Conservation (phyloP, 2,888 invertebrate species). For the Drosophila stalkeri region DNA sequence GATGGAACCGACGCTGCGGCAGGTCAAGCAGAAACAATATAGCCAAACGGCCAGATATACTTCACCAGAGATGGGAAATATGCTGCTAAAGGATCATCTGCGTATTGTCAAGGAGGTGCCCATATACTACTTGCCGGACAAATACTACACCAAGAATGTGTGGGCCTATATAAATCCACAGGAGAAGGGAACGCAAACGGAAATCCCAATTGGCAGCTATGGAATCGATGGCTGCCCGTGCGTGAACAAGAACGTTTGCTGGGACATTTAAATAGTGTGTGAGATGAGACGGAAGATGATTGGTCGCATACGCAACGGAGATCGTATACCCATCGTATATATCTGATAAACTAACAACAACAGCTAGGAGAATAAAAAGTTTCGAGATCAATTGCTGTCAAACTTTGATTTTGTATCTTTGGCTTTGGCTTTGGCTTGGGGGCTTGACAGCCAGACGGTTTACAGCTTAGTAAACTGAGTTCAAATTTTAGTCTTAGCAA, state of each 20-base stretch:
- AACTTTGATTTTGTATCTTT: not conserved
- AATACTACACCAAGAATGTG: conserved; percentile 32
- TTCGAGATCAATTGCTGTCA: conserved; percentile 8
- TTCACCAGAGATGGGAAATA: conserved; percentile 38
- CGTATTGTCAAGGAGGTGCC: conserved; percentile 38
- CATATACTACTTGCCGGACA: conserved; percentile 59
- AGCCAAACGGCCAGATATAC: conserved; percentile 32
- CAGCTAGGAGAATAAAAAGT: conserved; percentile 38
- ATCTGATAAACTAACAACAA: not conserved
- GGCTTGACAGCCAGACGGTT: not conserved
- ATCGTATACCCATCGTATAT: too few relatives aligned
- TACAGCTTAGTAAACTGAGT: not conserved
- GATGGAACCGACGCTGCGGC: conserved; percentile 52
- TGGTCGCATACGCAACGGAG: not conserved
- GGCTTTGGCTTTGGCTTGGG: not conserved
- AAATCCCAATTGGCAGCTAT: conserved; percentile 50
- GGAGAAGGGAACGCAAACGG: conserved; percentile 64
- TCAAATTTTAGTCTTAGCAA: not conserved
- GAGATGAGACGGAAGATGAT: not conserved
- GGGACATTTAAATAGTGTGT: conserved; percentile 49
- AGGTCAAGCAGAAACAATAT: conserved; percentile 60
- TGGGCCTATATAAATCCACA: conserved; percentile 38
- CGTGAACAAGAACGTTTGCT: conserved; percentile 56
- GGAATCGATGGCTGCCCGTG: conserved; percentile 73
- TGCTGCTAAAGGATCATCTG: conserved; percentile 53